A percentile compares a stretch with the other conserved stretches of the same genome.
Evolutionary conservation across 2,113 vertebrate species (phyloP).

Genomic region (Mustelus asterias): DNA sequence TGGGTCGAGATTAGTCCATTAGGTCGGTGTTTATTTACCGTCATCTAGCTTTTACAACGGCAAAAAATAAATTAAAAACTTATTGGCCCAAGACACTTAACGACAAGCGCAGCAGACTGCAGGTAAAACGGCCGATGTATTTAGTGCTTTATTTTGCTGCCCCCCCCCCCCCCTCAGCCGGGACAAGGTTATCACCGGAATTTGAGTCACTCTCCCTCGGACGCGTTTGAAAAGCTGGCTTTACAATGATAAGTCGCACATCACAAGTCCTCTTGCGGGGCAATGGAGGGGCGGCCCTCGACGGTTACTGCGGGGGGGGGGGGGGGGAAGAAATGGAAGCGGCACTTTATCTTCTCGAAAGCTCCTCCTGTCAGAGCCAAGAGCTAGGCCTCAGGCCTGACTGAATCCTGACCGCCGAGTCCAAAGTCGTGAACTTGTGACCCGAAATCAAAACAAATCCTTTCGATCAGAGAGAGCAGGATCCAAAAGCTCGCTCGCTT

Average conservation of each 20-base stretch:
- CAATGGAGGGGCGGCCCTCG: slow-evolving; percentile 11
- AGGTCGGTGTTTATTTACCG: slow-evolving; percentile 18
- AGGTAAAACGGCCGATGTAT: background rate
- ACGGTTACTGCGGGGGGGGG: background rate
- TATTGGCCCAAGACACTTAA: background rate
- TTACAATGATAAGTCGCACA: slow-evolving; percentile 7
- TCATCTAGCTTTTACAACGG: slow-evolving; percentile 29
- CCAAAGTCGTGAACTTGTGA: slow-evolving; percentile 32
- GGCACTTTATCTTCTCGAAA: background rate
- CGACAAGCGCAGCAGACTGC: background rate
- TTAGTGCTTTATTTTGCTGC: background rate
- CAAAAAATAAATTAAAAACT: background rate
- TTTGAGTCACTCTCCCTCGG: background rate
- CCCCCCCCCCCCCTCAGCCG: background rate
- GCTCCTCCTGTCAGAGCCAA: background rate
- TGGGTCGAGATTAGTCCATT: slow-evolving; percentile 5
- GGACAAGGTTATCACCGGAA: slow-evolving; percentile 19
- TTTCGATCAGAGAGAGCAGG: background rate
- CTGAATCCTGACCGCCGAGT: background rate
- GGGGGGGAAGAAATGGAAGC: background rate
- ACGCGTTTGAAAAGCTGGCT: background rate
- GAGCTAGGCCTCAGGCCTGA: slow-evolving; percentile 25
- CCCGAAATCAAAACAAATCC: slow-evolving; percentile 36
- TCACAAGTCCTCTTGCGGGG: background rate
- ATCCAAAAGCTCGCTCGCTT: too few relatives aligned